A percentile compares a stretch with the other conserved stretches of the same genome.
Conservation (phyloP, 2,113 vertebrate species). For the Bos indicus region DNA sequence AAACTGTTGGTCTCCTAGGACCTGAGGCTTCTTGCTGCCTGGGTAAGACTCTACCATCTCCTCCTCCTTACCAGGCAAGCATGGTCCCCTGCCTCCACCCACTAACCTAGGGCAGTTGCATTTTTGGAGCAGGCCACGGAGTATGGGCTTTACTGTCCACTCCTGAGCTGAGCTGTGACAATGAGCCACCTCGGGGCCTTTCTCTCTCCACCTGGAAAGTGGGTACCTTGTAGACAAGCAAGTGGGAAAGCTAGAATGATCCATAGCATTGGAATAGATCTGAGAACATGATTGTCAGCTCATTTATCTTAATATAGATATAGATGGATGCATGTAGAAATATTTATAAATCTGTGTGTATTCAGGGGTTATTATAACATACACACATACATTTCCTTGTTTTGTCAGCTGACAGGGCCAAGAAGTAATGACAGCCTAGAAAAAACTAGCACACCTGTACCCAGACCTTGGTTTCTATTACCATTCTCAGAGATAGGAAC, state of each 20-base stretch:
- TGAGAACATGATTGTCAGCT: neutral
- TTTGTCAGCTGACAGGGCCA: neutral
- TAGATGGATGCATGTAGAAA: neutral
- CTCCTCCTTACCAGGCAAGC: neutral
- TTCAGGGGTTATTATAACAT: neutral
- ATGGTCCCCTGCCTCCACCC: fast-evolving
- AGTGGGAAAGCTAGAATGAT: neutral
- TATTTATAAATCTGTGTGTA: fast-evolving
- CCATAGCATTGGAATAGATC: fast-evolving
- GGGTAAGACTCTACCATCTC: too few species aligned
- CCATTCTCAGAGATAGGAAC: neutral
- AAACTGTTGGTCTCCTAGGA: neutral
- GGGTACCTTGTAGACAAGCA: neutral
- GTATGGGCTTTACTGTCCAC: neutral
- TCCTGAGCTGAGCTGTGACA: neutral
- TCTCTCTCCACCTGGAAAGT: neutral
- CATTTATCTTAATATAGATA: neutral
- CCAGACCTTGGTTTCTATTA: neutral
- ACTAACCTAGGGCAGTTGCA: neutral
- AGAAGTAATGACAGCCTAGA: neutral
- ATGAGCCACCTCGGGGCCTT: neutral
- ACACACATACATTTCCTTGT: neutral
- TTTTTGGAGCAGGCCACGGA: neutral
- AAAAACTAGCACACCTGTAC: neutral
- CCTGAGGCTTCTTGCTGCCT: neutral